Percentiles rank a stretch among this genome's conserved stretches.
These are phyloP conservation scores for Agonopterix subpropinquella DNA, from an alignment of 2,888 invertebrate genomes.

Conservation along the genomic window DNA sequence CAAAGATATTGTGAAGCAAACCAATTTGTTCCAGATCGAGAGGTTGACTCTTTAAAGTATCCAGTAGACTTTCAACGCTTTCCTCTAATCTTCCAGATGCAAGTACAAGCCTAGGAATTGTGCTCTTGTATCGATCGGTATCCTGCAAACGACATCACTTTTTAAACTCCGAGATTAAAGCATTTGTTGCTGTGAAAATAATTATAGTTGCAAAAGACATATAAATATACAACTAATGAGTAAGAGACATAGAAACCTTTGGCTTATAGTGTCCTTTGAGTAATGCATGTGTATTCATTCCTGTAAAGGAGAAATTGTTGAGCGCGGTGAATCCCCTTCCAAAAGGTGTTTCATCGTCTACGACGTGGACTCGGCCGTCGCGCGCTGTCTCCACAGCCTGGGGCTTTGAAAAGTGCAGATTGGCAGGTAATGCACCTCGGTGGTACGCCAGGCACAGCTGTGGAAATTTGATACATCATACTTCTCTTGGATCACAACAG, in stretches of 20 bases:
- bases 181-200: too few species aligned
- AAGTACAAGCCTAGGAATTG: slow-evolving; percentile 62
- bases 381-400: slow-evolving; percentile 21
- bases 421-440: slow-evolving; percentile 31
- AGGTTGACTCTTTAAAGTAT: slow-evolving; percentile 15
- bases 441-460: slow-evolving; percentile 37
- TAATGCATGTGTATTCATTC: slow-evolving; percentile 37
- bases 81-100: slow-evolving; percentile 62
- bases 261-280: slow-evolving; percentile 39
- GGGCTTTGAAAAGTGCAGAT: slow-evolving; percentile 32
- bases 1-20: slow-evolving; percentile 47
- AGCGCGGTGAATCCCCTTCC: slow-evolving; percentile 27
- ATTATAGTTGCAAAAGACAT: too few species aligned
- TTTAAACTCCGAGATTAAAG: not conserved
- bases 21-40: slow-evolving; percentile 49
- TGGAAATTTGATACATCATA: slow-evolving; percentile 5
- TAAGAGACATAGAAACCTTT: slow-evolving; percentile 24
- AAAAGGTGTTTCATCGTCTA: slow-evolving; percentile 28
- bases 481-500: too few species aligned
- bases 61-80: slow-evolving; percentile 28
- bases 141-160: slow-evolving; percentile 21
- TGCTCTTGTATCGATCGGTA: slow-evolving; percentile 25
- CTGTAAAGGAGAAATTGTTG: slow-evolving; percentile 38
- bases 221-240: too few species aligned
- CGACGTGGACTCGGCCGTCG: slow-evolving; percentile 27